Evolutionary conservation across 1,140 invertebrate species (phyloP).

Genomic region (Zeugodacus cucurbitae): DNA sequence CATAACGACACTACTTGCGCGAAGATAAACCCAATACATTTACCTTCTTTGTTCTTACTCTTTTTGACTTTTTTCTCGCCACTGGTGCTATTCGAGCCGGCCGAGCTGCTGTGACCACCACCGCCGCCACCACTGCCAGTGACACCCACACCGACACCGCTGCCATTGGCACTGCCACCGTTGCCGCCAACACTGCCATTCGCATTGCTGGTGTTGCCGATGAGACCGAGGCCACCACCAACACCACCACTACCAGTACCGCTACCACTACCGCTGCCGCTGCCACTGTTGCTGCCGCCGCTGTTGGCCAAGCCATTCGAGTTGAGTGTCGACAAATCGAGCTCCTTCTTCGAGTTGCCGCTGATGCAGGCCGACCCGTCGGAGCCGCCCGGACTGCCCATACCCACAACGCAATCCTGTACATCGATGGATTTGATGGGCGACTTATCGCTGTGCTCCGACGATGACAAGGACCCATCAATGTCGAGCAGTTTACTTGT

Average conservation of each 20-base stretch:
- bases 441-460: slow-evolving; percentile 62
- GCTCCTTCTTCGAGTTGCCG: slow-evolving; percentile 43
- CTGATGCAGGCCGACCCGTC: slow-evolving; percentile 45
- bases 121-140: not conserved
- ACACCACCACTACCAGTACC: slow-evolving; percentile 4
- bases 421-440: slow-evolving; percentile 50
- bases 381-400: slow-evolving; percentile 47
- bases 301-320: slow-evolving; percentile 14
- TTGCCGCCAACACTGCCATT: not conserved
- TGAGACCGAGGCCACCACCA: not conserved
- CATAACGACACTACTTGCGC: slow-evolving; percentile 53
- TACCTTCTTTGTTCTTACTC: slow-evolving; percentile 66
- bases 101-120: slow-evolving; percentile 41
- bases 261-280: slow-evolving; percentile 36
- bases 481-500: slow-evolving; percentile 54
- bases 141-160: not conserved
- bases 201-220: not conserved
- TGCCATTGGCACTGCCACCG: not conserved
- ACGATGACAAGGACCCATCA: slow-evolving; percentile 54
- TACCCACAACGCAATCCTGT: slow-evolving; percentile 47
- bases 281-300: slow-evolving; percentile 38
- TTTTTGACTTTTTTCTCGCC: slow-evolving; percentile 66
- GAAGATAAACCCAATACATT: slow-evolving; percentile 65
- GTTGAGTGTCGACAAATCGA: slow-evolving; percentile 11
- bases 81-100: slow-evolving; percentile 56